These are phyloP conservation scores for Stictocephala bisonia DNA, from an alignment of 2,888 invertebrate genomes.

Conservation along the genomic window DNA sequence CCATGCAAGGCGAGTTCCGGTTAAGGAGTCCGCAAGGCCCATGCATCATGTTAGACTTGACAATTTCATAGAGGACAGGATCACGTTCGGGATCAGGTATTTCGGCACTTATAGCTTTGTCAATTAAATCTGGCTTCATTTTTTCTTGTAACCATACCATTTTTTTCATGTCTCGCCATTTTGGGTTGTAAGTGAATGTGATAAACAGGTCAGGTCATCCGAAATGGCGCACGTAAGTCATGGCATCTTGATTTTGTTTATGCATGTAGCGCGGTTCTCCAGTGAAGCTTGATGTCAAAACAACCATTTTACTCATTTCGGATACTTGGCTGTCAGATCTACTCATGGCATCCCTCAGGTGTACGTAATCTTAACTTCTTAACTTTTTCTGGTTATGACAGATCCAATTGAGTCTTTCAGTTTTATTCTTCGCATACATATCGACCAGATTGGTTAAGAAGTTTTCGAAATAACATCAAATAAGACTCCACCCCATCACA, in stretches of 20 bases:
- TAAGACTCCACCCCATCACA: constrained; percentile 3
- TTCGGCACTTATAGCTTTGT: constrained; percentile 57
- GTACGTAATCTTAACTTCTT: not conserved
- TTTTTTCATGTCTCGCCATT: not conserved
- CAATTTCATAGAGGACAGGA: constrained; percentile 53
- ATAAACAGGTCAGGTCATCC: not conserved
- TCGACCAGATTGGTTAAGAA: constrained; percentile 40
- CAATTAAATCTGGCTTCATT: not conserved
- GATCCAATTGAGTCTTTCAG: not conserved
- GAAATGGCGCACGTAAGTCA: not conserved
- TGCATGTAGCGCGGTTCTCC: too few relatives aligned
- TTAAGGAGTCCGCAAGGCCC: constrained; percentile 62
- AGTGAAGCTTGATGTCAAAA: not conserved
- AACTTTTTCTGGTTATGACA: not conserved
- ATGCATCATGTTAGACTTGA: constrained; percentile 59
- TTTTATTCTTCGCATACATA: constrained; percentile 45
- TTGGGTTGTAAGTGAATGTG: not conserved
- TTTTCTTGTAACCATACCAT: too few relatives aligned
- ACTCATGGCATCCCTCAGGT: not conserved
- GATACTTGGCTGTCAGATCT: not conserved
- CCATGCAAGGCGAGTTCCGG: constrained; percentile 63
- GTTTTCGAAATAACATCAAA: constrained; percentile 1
- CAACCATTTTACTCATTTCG: not conserved
- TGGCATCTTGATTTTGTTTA: too few relatives aligned
- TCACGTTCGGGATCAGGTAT: constrained; percentile 58